phyloP scores from a whole-genome alignment of 2,888 invertebrate species.

The Rotaria magnacalcarata region DNA sequence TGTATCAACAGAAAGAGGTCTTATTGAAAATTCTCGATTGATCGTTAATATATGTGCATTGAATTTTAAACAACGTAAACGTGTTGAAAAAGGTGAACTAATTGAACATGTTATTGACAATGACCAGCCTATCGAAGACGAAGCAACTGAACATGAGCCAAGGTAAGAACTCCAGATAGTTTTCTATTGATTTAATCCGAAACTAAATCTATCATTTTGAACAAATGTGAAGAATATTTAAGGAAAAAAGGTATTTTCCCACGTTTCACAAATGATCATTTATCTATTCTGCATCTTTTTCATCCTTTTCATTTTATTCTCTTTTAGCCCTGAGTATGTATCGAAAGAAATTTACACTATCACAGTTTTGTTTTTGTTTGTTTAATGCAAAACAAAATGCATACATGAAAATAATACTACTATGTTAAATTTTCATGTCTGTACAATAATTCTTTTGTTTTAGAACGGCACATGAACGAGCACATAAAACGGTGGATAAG shows the following conservation, averaged over 20 bases:
- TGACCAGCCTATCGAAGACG: not conserved
- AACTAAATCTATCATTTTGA: too few relatives aligned
- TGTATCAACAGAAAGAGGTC: conserved; percentile 52
- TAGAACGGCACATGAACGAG: conserved; percentile 51
- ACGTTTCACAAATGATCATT: not conserved
- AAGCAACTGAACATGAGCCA: not conserved
- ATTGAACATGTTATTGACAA: conserved; percentile 43
- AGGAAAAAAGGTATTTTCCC: too few relatives aligned
- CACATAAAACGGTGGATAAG: conserved; percentile 53
- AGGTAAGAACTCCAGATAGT: not conserved
- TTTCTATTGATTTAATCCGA: too few relatives aligned
- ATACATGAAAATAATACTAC: too few relatives aligned
- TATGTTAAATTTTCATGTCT: not conserved
- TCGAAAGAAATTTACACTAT: not conserved
- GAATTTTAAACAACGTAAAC: conserved; percentile 25
- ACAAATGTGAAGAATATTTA: too few relatives aligned
- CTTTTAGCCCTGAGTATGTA: not conserved
- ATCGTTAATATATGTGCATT: conserved; percentile 50
- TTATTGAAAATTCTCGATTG: conserved; percentile 50
- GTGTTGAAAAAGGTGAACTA: conserved; percentile 41
- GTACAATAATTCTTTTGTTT: conserved; percentile 1
- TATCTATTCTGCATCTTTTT: not conserved
- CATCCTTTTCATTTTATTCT: not conserved
- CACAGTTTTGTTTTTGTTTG: not conserved
- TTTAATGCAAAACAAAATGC: not conserved